Evolutionary conservation across 2,888 invertebrate genomes (phyloP), one percentile per base, ranked within the genome.

Genomic region (Xestia c-nigrum): DNA sequence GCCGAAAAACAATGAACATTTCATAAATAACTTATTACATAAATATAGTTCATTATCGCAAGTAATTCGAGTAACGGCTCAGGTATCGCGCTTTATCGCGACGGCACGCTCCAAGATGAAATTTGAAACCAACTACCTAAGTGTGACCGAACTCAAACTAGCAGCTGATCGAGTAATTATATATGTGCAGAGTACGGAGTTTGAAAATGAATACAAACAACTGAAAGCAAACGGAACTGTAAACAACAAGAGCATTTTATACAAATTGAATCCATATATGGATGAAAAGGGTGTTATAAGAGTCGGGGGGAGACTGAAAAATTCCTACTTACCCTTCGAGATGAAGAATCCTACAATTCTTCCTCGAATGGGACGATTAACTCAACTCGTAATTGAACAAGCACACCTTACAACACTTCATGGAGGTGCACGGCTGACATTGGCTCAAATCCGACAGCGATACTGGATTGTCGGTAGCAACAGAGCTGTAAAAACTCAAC

Each of bases 51-150:
- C 40, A 40, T 40, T 40, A 40, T 5, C 40, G 40, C 40, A 40
- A 40, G 40, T 40, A 40, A 63, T 38, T 38, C 31, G 38, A 63
- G 40, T 63, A 19, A 40, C 21, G 21, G 63, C 63, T 40, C 38
- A 50, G 6, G 50, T 50, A 19, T 19, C 6, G 50, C 50, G 50
- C 50, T 50, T 50, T 50, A 50, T 50, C 50, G 19, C 50, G 19
- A 50, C 19, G 50, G 50, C 50, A 50, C 50, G 50, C 50, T 50
- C 50, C 50, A 50, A 43, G 64, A 63, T 12, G 38, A 63, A 63
- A 63, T 40, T 21, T 63, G 63, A 63, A 63, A 63, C 63, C 38
- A 63, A 63, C 63, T 63, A 63, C 63, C 63, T 63, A 63, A 38
- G 63, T 63, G 63, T 63, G 21, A 40, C 12, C 38, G 38, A 63